Conservation (phyloP, 2,888 invertebrate species). For the Elegia similella region DNA sequence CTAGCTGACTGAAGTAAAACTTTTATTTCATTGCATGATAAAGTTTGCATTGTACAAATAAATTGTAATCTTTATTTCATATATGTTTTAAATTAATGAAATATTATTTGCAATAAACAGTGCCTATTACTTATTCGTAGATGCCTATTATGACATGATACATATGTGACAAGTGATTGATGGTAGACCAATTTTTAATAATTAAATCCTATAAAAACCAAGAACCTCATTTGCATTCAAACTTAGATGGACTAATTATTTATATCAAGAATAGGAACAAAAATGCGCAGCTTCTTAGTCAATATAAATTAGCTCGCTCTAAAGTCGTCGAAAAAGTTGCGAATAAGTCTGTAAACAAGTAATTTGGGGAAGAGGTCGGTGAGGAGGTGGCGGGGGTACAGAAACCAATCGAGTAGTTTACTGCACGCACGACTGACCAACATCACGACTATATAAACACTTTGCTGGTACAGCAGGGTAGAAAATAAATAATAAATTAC, state of each 20-base stretch:
- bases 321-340: neutral
- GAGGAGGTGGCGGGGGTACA: conserved; percentile 34
- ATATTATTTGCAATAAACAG: too few relatives aligned
- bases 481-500: conserved; percentile 8
- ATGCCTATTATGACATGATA: too few relatives aligned
- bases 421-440: conserved; percentile 70
- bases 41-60: too few relatives aligned
- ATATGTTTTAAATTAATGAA: too few relatives aligned
- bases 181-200: too few relatives aligned
- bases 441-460: conserved; percentile 58
- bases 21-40: neutral
- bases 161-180: too few relatives aligned
- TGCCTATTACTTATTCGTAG: too few relatives aligned
- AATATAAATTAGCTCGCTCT: neutral
- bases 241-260: too few relatives aligned
- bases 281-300: conserved; percentile 19
- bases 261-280: neutral
- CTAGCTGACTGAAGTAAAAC: conserved; percentile 31
- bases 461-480: conserved; percentile 30
- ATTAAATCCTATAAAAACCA: too few relatives aligned
- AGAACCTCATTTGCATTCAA: too few relatives aligned
- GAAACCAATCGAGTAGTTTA: conserved; percentile 63
- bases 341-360: conserved; percentile 29
- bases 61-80: too few relatives aligned
- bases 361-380: conserved; percentile 41